These are phyloP conservation scores for Bradypodion ventrale DNA, from an alignment of 2,797 vertebrate species.

Conservation along the genomic window DNA sequence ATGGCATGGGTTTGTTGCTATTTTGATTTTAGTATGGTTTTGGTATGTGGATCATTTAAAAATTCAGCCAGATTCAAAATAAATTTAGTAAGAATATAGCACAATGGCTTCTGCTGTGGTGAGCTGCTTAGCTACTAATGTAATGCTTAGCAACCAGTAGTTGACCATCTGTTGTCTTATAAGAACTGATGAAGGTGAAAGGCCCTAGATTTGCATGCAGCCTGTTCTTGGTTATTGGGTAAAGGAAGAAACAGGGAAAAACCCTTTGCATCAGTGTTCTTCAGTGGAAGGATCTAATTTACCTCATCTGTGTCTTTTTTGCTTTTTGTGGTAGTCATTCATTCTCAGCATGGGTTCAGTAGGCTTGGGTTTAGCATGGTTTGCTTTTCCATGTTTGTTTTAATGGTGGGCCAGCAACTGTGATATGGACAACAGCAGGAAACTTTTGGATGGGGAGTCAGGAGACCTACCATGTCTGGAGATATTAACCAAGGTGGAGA, in stretches of 20 bases:
- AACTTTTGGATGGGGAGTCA: neutral
- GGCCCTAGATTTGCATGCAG: neutral
- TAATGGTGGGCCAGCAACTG: neutral
- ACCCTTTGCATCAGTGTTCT: neutral
- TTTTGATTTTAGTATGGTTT: conserved; percentile 7
- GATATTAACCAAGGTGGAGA: neutral
- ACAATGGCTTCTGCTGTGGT: neutral
- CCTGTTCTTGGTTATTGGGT: neutral
- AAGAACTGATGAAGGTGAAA: neutral
- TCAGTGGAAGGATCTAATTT: no score
- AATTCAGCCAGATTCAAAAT: neutral
- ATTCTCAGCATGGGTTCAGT: no score
- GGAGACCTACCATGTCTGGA: neutral
- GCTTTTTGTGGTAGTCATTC: no score
- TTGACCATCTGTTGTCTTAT: neutral
- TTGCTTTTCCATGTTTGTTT: neutral
- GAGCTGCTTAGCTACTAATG: neutral
- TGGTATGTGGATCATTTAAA: neutral
- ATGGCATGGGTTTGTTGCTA: neutral
- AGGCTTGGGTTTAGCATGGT: no score
- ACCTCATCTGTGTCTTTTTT: no score
- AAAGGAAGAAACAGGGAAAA: neutral
- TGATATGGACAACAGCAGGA: neutral
- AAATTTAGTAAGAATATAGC: neutral
- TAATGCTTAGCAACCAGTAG: neutral